Percentiles rank a stretch among this genome's conserved stretches.
Conservation (phyloP, 2,797 vertebrate genomes). For the Tarsius wallacei region DNA sequence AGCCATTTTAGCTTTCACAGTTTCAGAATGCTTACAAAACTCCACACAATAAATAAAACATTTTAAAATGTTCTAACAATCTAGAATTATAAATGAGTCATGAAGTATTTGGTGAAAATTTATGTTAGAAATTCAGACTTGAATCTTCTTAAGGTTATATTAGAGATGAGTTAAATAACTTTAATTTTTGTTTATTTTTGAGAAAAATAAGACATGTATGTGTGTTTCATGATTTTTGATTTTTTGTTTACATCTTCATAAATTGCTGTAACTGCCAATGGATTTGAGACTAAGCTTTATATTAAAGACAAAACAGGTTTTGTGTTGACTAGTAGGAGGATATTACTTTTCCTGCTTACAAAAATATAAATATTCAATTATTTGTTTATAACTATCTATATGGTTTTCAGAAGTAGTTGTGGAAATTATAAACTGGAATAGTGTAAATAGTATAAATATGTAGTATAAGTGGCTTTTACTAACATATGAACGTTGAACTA, state of each 20-base stretch:
- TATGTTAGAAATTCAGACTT: neutral
- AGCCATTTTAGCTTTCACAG: neutral
- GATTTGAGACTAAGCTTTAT: neutral
- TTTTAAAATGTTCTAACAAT: neutral
- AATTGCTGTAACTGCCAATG: neutral
- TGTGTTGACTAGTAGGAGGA: neutral
- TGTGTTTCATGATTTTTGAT: neutral
- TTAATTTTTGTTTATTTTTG: conserved; percentile 43
- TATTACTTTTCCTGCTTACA: neutral
- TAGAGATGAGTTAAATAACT: conserved; percentile 1
- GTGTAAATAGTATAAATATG: too few relatives aligned
- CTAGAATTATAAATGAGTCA: conserved; percentile 62
- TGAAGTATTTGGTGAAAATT: neutral
- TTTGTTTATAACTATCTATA: neutral
- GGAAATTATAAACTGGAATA: neutral
- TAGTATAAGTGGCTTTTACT: neutral
- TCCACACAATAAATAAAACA: conserved; percentile 66
- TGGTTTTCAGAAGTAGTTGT: neutral
- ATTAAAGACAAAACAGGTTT: neutral
- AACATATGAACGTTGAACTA: neutral
- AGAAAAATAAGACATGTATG: neutral
- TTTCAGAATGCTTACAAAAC: conserved; percentile 63
- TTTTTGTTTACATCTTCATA: conserved; percentile 18
- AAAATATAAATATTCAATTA: conserved; percentile 25
- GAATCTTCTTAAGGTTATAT: neutral